phyloP scores from a whole-genome alignment of 2,888 invertebrate genomes.

The Andrena fulva region DNA sequence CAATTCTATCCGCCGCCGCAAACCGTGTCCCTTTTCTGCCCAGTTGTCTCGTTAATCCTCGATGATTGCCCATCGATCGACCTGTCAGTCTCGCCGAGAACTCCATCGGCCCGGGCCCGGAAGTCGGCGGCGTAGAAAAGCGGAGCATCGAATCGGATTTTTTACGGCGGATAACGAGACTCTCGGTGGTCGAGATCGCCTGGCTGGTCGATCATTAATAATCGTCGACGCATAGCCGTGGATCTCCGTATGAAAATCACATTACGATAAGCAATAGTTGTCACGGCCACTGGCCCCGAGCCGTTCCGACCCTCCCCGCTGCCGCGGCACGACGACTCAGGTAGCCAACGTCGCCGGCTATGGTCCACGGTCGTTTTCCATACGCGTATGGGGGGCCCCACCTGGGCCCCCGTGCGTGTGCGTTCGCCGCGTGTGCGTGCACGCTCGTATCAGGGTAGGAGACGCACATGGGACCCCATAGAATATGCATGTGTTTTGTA shows the following conservation, averaged over 20 bases:
- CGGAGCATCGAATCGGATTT: conserved; percentile 66
- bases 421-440: conserved; percentile 23
- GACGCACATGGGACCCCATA: conserved; percentile 77
- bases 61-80: conserved; percentile 46
- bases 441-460: conserved; percentile 65
- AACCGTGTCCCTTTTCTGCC: not conserved
- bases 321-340: conserved; percentile 68
- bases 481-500: conserved; percentile 82
- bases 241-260: conserved; percentile 80
- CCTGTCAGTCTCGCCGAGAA: not conserved
- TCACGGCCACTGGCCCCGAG: conserved; percentile 58
- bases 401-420: conserved; percentile 76
- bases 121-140: conserved; percentile 8
- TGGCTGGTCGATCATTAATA: conserved; percentile 78
- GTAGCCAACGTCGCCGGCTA: conserved; percentile 67
- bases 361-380: conserved; percentile 71
- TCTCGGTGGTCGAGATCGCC: not conserved
- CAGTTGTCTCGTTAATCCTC: conserved; percentile 43
- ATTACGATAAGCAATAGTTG: conserved; percentile 81
- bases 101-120: conserved; percentile 5
- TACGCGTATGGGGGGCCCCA: conserved; percentile 79
- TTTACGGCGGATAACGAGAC: conserved; percentile 59
- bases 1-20: conserved; percentile 19
- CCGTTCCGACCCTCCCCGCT: conserved; percentile 21
- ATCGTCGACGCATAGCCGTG: conserved; percentile 51